These are phyloP conservation scores for Callosobruchus maculatus DNA, from an alignment of 2,888 invertebrate genomes.

Conservation along the genomic window DNA sequence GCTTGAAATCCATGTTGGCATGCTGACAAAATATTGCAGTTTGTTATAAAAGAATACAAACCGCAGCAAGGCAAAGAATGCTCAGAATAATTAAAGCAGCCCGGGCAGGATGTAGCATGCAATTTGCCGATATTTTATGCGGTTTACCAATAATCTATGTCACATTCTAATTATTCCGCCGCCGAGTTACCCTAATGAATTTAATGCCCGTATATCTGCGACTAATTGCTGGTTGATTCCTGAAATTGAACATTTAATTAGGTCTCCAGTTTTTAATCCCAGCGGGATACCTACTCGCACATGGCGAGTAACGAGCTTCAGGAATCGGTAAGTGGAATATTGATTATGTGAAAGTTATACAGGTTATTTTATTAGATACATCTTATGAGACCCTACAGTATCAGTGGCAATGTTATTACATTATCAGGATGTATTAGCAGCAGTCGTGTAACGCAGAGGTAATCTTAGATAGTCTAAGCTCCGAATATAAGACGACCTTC, in stretches of 20 bases:
- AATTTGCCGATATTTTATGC: background rate
- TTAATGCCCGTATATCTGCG: background rate
- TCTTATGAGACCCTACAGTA: no score
- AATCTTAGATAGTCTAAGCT: no score
- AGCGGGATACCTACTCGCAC: background rate
- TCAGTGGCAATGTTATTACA: no score
- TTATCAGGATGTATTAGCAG: no score
- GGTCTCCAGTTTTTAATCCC: background rate
- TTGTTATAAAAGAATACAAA: background rate
- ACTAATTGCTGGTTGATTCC: background rate
- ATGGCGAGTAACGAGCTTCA: background rate
- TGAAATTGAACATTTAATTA: background rate
- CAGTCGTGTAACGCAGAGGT: no score
- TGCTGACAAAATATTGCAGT: no score
- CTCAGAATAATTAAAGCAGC: background rate
- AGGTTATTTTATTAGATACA: no score
- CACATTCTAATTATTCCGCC: background rate
- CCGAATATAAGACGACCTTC: no score
- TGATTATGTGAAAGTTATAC: background rate
- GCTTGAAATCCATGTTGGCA: no score
- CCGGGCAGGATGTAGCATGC: background rate
- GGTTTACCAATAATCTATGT: background rate
- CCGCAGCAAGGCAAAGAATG: background rate
- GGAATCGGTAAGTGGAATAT: background rate
- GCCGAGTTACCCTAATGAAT: background rate